Evolutionary conservation across 53 echinoderm and acorn worm species (phyloP), one percentile per base, ranked within the genome.

Genomic region (Hippasteria phrygiana): DNA sequence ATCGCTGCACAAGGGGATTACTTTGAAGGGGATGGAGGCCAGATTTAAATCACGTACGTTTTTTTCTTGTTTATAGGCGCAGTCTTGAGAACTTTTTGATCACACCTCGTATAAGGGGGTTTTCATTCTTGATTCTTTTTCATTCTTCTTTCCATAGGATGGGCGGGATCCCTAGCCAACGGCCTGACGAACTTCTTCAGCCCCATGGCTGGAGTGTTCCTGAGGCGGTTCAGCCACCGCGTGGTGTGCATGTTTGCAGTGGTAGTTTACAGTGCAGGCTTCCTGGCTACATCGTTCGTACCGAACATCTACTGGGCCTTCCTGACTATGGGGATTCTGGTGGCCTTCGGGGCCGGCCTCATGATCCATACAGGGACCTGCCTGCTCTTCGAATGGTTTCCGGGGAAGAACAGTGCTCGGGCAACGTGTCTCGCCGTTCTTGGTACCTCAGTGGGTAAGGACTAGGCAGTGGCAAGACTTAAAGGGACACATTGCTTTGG

Each of bases 361-460:
- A 53, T 90, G 12, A 88, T 92, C 53, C 93, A 91, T 73, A 5
- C 92, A 0, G 92, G 88, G 41, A 82, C 87, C 43, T 90, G 69
- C 16, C 90, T 96, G 29, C 87, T 96, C 46, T 88, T 96, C 63
- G 69, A 90, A 33, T 96, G 94, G 87, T 96, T 90, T 53, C 94
- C 93, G 4, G 70, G 62, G 32, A 90, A 70, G 46, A 94, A 96
- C 69, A 92, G 89, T 38, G 91, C 92, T 38, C 66, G 92, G 35
- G 92, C 93, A 1, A 92, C 90, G 2, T 75, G 96, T 39, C 48
- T 96, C 31, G 90, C 94, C 5, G 22, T 96, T 13, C 18, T 92
- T 32, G 96, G 96, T 7, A 96, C 92, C 3, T 90, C 94, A 1
- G 56, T 91, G 63, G 96, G 96, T 96, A 75, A 48, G 71, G 41